Evolutionary conservation across 2,113 vertebrate species (phyloP).

Genomic region (Tylochromis polylepis): DNA sequence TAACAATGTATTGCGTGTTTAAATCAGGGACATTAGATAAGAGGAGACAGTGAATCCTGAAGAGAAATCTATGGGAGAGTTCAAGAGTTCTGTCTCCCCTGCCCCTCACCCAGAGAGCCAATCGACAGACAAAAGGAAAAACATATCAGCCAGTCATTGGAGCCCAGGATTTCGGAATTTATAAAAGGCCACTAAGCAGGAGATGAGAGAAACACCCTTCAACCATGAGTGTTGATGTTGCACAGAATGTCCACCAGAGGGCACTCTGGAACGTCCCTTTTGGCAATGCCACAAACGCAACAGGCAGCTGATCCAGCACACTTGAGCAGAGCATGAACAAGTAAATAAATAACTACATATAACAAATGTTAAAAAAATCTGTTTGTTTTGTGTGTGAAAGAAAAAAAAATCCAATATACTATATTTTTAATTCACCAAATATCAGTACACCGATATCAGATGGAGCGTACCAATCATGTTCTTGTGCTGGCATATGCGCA

Average conservation of each 20-base stretch:
- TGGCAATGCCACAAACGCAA: neutral
- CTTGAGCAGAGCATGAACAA: neutral
- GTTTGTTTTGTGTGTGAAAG: fast-evolving
- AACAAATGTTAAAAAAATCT: neutral
- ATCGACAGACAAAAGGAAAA: neutral
- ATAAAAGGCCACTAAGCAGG: neutral
- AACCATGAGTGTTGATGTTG: neutral
- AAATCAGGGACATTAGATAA: neutral
- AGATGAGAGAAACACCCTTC: neutral
- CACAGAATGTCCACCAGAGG: neutral
- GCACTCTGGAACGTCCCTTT: neutral
- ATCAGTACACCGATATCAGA: too few relatives aligned
- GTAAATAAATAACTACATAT: neutral
- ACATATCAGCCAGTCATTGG: neutral
- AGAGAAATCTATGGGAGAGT: neutral
- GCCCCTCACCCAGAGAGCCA: neutral
- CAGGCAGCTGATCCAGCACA: neutral
- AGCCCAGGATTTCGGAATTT: neutral
- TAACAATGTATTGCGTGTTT: neutral
- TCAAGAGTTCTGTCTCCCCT: neutral
- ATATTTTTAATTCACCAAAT: neutral
- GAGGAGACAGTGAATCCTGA: neutral
- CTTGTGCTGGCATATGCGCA: too few relatives aligned
- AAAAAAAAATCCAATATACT: neutral
- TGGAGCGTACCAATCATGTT: too few relatives aligned